phyloP scores from a whole-genome alignment of 2,113 vertebrate genomes.

The Sinosuthora webbiana region DNA sequence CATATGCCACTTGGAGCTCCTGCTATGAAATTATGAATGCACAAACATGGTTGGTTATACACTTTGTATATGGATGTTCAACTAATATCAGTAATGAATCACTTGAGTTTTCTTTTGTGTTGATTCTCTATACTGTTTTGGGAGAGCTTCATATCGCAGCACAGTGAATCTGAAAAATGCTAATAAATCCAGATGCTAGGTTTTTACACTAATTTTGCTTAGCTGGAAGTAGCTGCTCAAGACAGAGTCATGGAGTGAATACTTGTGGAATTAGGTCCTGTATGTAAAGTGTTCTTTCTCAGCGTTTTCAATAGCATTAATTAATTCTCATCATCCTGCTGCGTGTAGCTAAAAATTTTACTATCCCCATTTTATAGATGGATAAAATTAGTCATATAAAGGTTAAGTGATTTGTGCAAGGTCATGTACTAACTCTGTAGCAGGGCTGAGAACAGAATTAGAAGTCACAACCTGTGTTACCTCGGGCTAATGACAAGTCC shows the following conservation, averaged over 20 bases:
- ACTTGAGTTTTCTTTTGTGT: background rate
- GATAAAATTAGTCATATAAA: conserved; percentile 57
- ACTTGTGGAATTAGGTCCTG: background rate
- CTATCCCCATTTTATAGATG: conserved; percentile 8
- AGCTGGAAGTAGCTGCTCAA: background rate
- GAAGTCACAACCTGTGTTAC: conserved; percentile 28
- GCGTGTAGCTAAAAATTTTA: conserved; percentile 43
- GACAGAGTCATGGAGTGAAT: background rate
- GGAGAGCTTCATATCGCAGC: background rate
- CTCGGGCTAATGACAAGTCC: conserved; percentile 17
- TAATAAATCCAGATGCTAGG: background rate
- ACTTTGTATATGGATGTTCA: background rate
- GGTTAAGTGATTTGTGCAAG: conserved; percentile 54
- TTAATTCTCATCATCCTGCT: conserved; percentile 46
- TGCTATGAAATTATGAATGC: background rate
- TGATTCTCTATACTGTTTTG: background rate
- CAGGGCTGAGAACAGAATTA: conserved; percentile 30
- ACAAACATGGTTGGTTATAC: background rate
- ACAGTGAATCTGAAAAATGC: background rate
- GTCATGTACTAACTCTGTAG: conserved; percentile 36
- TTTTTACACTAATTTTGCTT: background rate
- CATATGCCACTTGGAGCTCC: background rate
- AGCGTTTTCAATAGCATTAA: conserved; percentile 29
- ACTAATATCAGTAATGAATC: background rate
- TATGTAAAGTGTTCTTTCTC: background rate